Evolutionary conservation across 2,113 vertebrate species (phyloP), one percentile per base, ranked within the genome.

Genomic region (Thunnus maccoyii): DNA sequence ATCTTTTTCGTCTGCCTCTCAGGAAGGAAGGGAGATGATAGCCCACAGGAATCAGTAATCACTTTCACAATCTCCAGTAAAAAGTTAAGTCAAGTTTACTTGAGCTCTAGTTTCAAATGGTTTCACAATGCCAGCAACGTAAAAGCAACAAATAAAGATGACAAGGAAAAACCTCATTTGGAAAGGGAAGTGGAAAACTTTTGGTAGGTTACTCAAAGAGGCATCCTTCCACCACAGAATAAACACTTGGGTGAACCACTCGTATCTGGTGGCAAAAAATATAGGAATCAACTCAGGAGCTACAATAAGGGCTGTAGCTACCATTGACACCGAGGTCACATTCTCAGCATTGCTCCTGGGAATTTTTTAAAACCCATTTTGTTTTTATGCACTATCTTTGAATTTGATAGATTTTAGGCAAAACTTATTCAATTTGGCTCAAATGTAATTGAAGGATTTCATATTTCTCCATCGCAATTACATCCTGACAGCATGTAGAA

Each of bases 31-130:
- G 50, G 51, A 60, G 67, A 60, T 48, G 79, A 83, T 14, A 54
- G 48, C 76, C 44, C 72, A 68, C 12, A n/a, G 57, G 58, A 78
- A 82, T 74, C 76, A 50, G 58, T 64, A 83, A 76, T 78, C 82
- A 67, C 72, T 82, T 66, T 71, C 76, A 61, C 54, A 55, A 78
- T 72, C 27, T 62, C 61, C 60, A 27, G 36, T 41, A 62, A 20
- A 55, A 41, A 41, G 7, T 41, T 41, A 41, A 41, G 65, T 89
- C 77, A 61, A 72, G 61, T 88, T 84, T 79, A 60, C 22, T 83
- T 63, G 16, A 55, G 71, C 44, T 76, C 72, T 22, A 54, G 44
- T 48, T 56, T 47, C 51, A 69, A 78, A 72, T 71, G 44, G 65
- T 66, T 72, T 82, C 32, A 61, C 25, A 57, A 48, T 16, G 30